Base-by-base conservation (phyloP, 2,888 invertebrate genomes). In the Tinea trinotella region DNA sequence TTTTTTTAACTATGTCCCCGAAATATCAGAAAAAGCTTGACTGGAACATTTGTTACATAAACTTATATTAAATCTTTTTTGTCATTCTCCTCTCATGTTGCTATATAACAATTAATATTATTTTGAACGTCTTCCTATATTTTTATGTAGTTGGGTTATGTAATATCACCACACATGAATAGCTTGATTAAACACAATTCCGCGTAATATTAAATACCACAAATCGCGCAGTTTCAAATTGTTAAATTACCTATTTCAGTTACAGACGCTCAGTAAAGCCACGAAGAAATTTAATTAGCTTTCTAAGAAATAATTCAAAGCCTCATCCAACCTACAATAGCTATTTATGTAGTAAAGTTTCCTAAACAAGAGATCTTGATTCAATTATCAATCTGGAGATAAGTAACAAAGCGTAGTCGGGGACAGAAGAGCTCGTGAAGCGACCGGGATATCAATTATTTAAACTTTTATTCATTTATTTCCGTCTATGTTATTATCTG, bases 291-390 rank as follows among this genome's bases (percentile, higher is more conserved):
- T 76, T 76, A 78, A 55, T 55, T 44, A 55, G 46, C 67, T 9
- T 55, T 77, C 74, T 75, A 74, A 71, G 73, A 73, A 74, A 76
- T 80, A 77, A 79, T 77, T 78, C 50, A 24, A 24, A 22, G 50
- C 24, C n/a, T 9, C 50, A 18, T 12, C 24, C 13, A 24, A 24
- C 13, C 24, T 3, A 46, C 46, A 24, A 50, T 24, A 24, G 22
- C 50, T 50, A 50, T 24, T 50, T 50, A 50, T 50, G 66, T 70
- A 70, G 70, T 75, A 71, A 76, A 76, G 71, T 75, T 76, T 71
- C 62, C 61, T 60, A 63, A 71, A 68, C 68, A 74, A 75, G 70
- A 71, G 68, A 73, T 73, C 69, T 71, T 73, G 70, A 75, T 74
- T 66, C 70, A 77, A 76, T 75, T 75, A 76, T 67, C 69, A 65